phyloP scores from a whole-genome alignment of 2,113 vertebrate genomes.

The Aythya baeri region DNA sequence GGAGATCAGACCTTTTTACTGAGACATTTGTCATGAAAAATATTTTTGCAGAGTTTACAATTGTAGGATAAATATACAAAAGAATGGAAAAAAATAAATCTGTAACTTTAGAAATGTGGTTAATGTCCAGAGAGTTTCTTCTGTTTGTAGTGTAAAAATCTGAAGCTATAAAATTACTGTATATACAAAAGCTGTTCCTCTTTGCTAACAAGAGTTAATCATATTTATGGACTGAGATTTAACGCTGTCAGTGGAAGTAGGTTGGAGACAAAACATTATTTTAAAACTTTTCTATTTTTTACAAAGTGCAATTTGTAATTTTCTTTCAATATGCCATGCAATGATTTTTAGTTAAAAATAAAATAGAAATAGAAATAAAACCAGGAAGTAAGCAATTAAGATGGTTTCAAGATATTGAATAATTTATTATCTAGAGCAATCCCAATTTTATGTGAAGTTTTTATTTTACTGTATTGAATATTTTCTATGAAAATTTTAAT shows the following conservation, averaged over 20 bases:
- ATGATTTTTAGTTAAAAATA: neutral
- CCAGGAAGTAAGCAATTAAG: neutral
- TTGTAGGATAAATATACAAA: neutral
- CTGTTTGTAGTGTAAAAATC: neutral
- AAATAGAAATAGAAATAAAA: neutral
- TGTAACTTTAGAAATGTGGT: neutral
- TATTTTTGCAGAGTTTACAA: neutral
- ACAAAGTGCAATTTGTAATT: neutral
- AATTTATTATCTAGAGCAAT: neutral
- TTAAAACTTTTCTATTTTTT: neutral
- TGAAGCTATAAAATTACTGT: neutral
- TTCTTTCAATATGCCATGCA: neutral
- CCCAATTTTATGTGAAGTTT: neutral
- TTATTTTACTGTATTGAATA: neutral
- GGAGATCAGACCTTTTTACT: neutral
- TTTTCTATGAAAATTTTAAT: neutral
- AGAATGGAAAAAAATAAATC: neutral
- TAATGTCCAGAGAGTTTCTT: neutral
- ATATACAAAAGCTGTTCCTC: neutral
- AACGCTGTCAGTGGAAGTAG: neutral
- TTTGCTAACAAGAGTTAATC: neutral
- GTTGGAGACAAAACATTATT: neutral
- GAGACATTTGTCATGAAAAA: neutral
- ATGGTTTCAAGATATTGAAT: fast-evolving
- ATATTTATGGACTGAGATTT: neutral